Evolutionary conservation across 1,140 invertebrate genomes (phyloP), one percentile per base, ranked within the genome.

Genomic region (Apis dorsata): DNA sequence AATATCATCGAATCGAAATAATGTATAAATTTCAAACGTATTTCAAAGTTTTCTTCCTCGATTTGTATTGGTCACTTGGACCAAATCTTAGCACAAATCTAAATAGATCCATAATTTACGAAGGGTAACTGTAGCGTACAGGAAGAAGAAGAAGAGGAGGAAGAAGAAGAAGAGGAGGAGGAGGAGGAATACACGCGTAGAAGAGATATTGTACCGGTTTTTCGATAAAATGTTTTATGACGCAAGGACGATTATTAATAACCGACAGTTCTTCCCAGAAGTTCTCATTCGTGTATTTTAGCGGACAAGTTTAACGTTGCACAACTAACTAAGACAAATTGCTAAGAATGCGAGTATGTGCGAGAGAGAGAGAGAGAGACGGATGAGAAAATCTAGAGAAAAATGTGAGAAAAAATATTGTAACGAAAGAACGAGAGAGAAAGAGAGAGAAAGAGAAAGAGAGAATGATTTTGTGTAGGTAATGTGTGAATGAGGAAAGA

Each of bases 281-380:
- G 78, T 88, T 80, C 83, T 88, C 79, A 57, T 88, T 88, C 74
- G 82, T 87, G 86, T 87, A 82, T 87, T 87, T 87, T 82, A 88
- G 78, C 85, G 88, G 87, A 82, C 89, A 90, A 91, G 89, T 83
- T 79, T 77, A 87, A 89, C 81, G 86, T 91, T 93, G 92, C 91
- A 92, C 91, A 92, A 92, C 86, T 90, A 90, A 90, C 80, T 90
- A 86, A 90, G 81, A 81, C 83, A 77, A 85, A 87, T 88, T 75
- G 86, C 78, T 80, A 55, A 85, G 78, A 85, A 49, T 75, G 70
- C 60, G 55, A 80, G 66, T 71, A 62, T 34, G 82, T 75, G n/a
- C 44, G 78, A 44, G 57, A 28, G 76, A 80, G 71, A 60, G 62
- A 86, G 76, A 72, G 73, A 87, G 79, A 83, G 34, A 44, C 5